Conservation (phyloP, 2,888 invertebrate species). For the Chrysopilus asiliformis region DNA sequence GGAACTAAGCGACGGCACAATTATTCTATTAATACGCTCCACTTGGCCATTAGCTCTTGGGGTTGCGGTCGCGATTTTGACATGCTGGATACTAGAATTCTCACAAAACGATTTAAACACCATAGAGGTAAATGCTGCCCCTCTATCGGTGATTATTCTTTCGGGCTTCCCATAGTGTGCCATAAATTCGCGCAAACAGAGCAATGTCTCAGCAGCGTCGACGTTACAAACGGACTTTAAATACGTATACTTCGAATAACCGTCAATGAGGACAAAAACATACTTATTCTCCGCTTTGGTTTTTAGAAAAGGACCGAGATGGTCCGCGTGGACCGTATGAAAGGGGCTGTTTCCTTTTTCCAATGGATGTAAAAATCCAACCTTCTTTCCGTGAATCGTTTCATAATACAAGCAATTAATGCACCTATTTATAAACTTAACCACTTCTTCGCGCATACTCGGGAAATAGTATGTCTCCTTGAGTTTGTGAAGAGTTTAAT, state of each 20-base stretch:
- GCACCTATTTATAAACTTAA: slow-evolving; percentile 3
- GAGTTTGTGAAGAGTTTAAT: slow-evolving; percentile 1
- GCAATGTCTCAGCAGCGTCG: slow-evolving; percentile 1
- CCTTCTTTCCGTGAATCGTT: slow-evolving; percentile 9
- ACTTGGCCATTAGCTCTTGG: slow-evolving; percentile 11
- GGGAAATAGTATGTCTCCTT: slow-evolving; percentile 4
- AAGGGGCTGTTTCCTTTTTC: slow-evolving; percentile 13
- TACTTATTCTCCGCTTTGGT: slow-evolving; percentile 1
- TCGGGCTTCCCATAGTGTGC: slow-evolving; percentile 15
- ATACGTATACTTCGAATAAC: background rate
- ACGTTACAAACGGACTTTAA: slow-evolving; percentile 1
- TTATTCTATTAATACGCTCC: background rate
- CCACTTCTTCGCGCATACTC: background rate
- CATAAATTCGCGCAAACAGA: slow-evolving; percentile 10
- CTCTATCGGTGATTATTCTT: slow-evolving; percentile 16
- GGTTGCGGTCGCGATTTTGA: slow-evolving; percentile 14
- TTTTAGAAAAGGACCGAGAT: slow-evolving; percentile 10
- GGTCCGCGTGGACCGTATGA: slow-evolving; percentile 12
- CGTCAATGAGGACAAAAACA: slow-evolving; percentile 2
- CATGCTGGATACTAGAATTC: slow-evolving; percentile 12
- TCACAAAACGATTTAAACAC: slow-evolving; percentile 12
- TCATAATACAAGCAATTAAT: slow-evolving; percentile 9
- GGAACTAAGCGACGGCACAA: slow-evolving; percentile 14
- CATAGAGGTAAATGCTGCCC: slow-evolving; percentile 15
- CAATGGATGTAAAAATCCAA: slow-evolving; percentile 12